A percentile compares a stretch with the other conserved stretches of the same genome.
Evolutionary conservation across 2,113 vertebrate genomes (phyloP).

Genomic region (human (Homo sapiens)): DNA sequence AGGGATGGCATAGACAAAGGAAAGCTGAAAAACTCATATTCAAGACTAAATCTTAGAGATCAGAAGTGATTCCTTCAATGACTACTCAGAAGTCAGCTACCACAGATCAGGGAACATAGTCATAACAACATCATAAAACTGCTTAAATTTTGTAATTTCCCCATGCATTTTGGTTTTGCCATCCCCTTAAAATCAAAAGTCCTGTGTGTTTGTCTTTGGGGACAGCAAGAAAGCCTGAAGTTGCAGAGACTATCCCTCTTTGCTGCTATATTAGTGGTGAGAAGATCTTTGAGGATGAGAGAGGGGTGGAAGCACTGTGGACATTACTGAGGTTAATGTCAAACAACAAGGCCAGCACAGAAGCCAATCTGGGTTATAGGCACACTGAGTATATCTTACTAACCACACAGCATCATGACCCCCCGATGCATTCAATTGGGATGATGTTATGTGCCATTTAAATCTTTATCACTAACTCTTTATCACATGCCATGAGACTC

Average conservation of each 20-base stretch:
- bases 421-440: background rate
- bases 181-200: background rate
- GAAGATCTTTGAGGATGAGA: background rate
- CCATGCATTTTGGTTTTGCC: background rate
- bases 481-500: background rate
- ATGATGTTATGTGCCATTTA: background rate
- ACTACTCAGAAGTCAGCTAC: background rate
- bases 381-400: background rate
- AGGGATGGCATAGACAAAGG: background rate
- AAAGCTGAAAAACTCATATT: background rate
- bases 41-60: background rate
- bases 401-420: too few relatives aligned
- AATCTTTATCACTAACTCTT: background rate
- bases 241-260: background rate
- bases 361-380: background rate
- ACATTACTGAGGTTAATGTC: background rate
- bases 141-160: background rate
- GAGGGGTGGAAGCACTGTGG: rapidly evolving
- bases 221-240: background rate
- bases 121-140: background rate
- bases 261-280: background rate
- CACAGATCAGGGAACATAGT: background rate
- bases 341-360: background rate
- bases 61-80: background rate
- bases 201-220: background rate